Base-by-base conservation (phyloP, 2,888 invertebrate species). In the Anthoptus insignis region DNA sequence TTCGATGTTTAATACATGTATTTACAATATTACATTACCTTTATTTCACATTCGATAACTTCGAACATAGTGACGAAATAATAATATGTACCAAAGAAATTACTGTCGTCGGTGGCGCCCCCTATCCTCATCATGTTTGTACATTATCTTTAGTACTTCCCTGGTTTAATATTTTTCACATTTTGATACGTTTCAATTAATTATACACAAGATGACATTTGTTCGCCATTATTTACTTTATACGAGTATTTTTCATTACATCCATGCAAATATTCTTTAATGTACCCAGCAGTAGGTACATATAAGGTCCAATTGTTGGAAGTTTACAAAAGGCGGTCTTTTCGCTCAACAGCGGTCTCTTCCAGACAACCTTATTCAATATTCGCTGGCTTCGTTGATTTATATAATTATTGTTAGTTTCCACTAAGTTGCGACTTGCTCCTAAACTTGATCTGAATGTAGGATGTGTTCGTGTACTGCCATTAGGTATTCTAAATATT, bases 81-180 rank as follows among this genome's bases (percentile, higher is more conserved):
- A n/a, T n/a, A n/a, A n/a, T n/a, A n/a, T n/a, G 53, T 59, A 68
- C 68, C 65, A 68, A 68, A 68, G 65, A 67, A 59, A 64, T 61
- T 52, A 16, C 42, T 49, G 47, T n/a, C n/a, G n/a, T n/a, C n/a
- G n/a, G n/a, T n/a, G n/a, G n/a, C 54, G 37, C 61, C 37, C 47
- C 60, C 58, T 67, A 61, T 67, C 65, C 49, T n/a, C 32, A 42
- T 42, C 19, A 50, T 39, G 3, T 34, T 39, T 45, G 32, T 45
- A 59, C 52, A 14, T 42, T 60, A 60, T 19, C 7, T 53, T 32
- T 60, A 9, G 22, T 32, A 2, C 16, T 37, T 6, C 14, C 14
- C 42, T 39, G 52, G 32, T 45, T 61, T n/a, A n/a, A 45, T 22
- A 16, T 21, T 27, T 37, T 56, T 49, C 61, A 56, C 39, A 39